phyloP scores from a whole-genome alignment of 2,888 invertebrate species.

The Callosobruchus maculatus region DNA sequence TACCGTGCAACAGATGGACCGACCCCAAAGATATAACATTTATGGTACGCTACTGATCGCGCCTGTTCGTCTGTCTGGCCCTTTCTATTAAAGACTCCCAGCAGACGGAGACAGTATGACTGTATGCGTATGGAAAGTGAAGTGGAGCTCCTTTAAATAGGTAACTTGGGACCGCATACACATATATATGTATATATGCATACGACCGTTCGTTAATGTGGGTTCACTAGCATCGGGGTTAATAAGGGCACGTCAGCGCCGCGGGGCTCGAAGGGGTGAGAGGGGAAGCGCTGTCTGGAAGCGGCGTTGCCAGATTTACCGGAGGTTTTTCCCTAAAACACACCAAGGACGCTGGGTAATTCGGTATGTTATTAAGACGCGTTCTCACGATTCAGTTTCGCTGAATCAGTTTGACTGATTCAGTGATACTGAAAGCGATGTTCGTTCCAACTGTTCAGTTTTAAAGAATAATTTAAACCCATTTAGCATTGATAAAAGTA shows the following conservation, averaged over 20 bases:
- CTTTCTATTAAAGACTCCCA: not conserved
- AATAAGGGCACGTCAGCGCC: conserved; percentile 30
- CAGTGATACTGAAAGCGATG: too few species aligned
- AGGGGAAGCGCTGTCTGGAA: not conserved
- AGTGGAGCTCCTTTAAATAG: not conserved
- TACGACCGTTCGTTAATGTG: conserved; percentile 2
- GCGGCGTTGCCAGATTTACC: conserved; percentile 1
- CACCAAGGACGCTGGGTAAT: too few species aligned
- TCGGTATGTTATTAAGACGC: too few species aligned
- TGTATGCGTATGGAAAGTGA: not conserved
- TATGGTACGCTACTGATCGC: not conserved
- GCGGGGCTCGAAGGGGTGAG: conserved; percentile 13
- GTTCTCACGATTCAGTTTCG: too few species aligned
- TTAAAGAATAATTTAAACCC: too few species aligned
- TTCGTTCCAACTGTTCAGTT: too few species aligned
- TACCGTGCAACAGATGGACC: too few species aligned
- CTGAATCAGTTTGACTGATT: too few species aligned
- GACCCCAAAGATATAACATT: too few species aligned
- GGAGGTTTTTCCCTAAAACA: not conserved
- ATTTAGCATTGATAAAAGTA: too few species aligned
- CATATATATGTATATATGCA: not conserved
- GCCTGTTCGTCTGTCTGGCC: not conserved
- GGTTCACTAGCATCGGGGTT: conserved; percentile 40
- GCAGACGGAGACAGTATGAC: not conserved
- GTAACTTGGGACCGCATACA: not conserved